phyloP scores from a whole-genome alignment of 2,888 invertebrate genomes.

The Esperia sulphurella region DNA sequence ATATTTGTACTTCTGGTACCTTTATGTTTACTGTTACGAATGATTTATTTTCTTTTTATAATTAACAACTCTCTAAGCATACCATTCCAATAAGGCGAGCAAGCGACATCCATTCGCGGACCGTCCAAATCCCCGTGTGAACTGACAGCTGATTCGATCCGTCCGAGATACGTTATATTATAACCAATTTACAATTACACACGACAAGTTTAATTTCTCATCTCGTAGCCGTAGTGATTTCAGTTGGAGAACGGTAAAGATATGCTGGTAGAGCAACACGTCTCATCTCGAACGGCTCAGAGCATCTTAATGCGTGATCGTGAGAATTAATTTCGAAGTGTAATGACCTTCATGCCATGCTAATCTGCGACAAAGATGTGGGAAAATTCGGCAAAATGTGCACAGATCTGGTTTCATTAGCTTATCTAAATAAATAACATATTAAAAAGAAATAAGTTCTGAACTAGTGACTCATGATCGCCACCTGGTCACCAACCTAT shows the following conservation, averaged over 20 bases:
- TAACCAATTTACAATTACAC: slow-evolving; percentile 18
- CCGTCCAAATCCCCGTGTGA: slow-evolving; percentile 60
- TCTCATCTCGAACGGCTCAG: slow-evolving; percentile 55
- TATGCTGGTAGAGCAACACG: slow-evolving; percentile 37
- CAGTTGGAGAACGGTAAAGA: slow-evolving; percentile 9
- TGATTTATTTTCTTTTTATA: not conserved
- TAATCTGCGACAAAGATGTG: slow-evolving; percentile 55
- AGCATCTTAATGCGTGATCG: slow-evolving; percentile 58
- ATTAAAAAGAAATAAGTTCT: no score
- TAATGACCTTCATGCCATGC: slow-evolving; percentile 56
- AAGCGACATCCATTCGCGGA: slow-evolving; percentile 43
- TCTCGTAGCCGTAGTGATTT: not conserved
- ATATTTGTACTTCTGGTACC: no score
- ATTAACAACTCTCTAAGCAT: slow-evolving; percentile 14
- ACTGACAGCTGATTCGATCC: slow-evolving; percentile 65
- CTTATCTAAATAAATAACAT: no score
- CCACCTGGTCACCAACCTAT: no score
- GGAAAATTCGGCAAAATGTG: slow-evolving; percentile 27
- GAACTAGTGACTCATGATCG: no score
- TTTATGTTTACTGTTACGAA: not conserved
- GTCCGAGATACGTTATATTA: slow-evolving; percentile 41
- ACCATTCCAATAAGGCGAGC: slow-evolving; percentile 22
- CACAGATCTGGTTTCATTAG: not conserved
- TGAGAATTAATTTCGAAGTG: slow-evolving; percentile 70
- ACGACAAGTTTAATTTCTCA: not conserved